Base-by-base conservation (phyloP, 35 echinoderm and acorn worm species). In the Acanthaster planci region DNA sequence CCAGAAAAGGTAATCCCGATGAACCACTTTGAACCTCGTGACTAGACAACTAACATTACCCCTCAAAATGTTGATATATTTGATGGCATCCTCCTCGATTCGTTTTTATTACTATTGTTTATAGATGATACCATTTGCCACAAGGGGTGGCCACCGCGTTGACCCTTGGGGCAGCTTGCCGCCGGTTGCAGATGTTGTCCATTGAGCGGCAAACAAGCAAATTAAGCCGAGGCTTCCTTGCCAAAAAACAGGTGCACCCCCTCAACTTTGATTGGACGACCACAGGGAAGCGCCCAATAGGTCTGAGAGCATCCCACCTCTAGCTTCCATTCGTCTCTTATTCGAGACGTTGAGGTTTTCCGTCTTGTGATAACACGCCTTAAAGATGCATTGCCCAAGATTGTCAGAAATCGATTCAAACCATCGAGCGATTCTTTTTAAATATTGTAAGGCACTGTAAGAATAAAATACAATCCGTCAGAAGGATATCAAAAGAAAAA, bases 221-320 rank as follows among this genome's bases (percentile, higher is more conserved):
- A 72, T 72, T 72, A 72, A 10, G 23, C 22, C 18, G 26, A 72
- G 10, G 26, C 34, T 34, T 72, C 14, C 29, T 34, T 31, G n/a
- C 34, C 64, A 72, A 72, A 26, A 72, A 8, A 72, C 64, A 72
- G 64, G 64, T 72, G 64, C 64, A 72, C 26, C 64, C 23, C 64
- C 64, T 72, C 64, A 72, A 29, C 2, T 72, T 72, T 72, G 64
- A 72, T 72, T 72, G 64, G 64, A 27, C 64, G 64, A 72, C 64
- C 64, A 72, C 64, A 72, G 64, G 64, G 64, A 72, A 31, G 64
- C 64, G 64, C 26, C 64, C n/a, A 26, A 72, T 72, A 72, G 64
- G 64, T 72, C 64, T 34, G 4, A 47, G 42, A 47, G 4, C 42
- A 47, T 12, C 42, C 42, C 4, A 12, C 42, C 42, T 47, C 4